Evolutionary conservation across 2,797 vertebrate genomes (phyloP).

Genomic region (Chromis chromis): DNA sequence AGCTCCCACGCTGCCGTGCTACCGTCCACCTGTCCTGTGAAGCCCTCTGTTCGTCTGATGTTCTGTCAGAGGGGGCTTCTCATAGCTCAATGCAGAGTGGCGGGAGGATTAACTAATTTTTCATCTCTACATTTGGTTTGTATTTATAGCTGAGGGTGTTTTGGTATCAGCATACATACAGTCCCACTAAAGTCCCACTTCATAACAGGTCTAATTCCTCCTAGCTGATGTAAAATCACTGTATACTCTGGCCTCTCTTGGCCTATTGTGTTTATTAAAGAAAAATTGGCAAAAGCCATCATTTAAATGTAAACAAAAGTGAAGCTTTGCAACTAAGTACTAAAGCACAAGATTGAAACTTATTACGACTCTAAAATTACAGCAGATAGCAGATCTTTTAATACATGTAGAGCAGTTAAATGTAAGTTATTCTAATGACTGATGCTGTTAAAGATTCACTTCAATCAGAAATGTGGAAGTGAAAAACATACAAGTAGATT

Average conservation of each 20-base stretch:
- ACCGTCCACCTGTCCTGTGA: constrained; percentile 62
- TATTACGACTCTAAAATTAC: neutral
- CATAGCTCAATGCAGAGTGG: constrained; percentile 54
- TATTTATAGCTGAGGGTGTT: constrained; percentile 60
- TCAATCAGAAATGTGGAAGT: neutral
- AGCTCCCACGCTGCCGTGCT: constrained; percentile 31
- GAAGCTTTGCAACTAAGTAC: too few relatives aligned
- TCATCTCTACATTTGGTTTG: constrained; percentile 53
- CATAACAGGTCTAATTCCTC: constrained; percentile 17
- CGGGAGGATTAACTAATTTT: constrained; percentile 60
- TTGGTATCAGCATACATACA: constrained; percentile 22
- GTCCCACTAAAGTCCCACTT: constrained; percentile 18
- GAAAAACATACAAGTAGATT: neutral
- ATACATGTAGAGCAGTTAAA: neutral
- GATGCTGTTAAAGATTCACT: neutral
- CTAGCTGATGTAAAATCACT: neutral
- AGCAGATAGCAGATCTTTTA: neutral
- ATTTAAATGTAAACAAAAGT: neutral
- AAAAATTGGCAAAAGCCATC: neutral
- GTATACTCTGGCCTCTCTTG: neutral
- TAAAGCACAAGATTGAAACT: neutral
- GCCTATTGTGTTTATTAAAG: constrained; percentile 1
- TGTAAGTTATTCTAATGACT: neutral
- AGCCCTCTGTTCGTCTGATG: constrained; percentile 51
- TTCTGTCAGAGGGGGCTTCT: constrained; percentile 62